Evolutionary conservation across 2,797 vertebrate genomes (phyloP).

Genomic region (Gobio occitaniae): DNA sequence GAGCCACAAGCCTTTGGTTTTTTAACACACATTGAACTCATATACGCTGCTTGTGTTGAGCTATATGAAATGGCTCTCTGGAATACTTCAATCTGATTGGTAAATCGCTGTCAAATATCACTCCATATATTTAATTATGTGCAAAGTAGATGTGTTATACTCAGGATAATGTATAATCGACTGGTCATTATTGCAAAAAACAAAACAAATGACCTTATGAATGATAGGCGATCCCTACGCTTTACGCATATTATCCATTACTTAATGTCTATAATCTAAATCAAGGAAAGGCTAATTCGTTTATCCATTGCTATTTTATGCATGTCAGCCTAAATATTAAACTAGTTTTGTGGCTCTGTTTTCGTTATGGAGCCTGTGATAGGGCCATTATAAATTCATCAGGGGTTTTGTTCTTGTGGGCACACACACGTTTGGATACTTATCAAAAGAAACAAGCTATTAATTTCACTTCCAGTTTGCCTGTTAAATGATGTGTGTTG

Average conservation of each 20-base stretch:
- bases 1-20: slow-evolving; percentile 20
- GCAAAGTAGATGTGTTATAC: background rate
- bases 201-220: background rate
- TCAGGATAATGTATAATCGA: background rate
- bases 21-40: slow-evolving; percentile 46
- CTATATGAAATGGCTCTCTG: background rate
- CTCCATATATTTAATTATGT: too few species aligned
- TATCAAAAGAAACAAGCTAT: slow-evolving; percentile 7
- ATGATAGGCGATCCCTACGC: background rate
- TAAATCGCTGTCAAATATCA: background rate
- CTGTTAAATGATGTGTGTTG: slow-evolving; percentile 14
- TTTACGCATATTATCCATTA: background rate
- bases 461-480: background rate
- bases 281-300: background rate
- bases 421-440: background rate
- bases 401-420: slow-evolving; percentile 9
- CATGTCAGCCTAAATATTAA: background rate
- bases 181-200: background rate
- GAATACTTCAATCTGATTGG: background rate
- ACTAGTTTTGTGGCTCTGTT: slow-evolving; percentile 2
- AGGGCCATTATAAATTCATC: background rate
- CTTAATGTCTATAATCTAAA: background rate
- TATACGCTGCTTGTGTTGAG: slow-evolving; percentile 3
- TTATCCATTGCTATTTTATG: background rate
- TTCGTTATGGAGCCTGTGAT: background rate